Evolutionary conservation across 2,888 invertebrate species (phyloP).

Genomic region (Coenonympha arcania): DNA sequence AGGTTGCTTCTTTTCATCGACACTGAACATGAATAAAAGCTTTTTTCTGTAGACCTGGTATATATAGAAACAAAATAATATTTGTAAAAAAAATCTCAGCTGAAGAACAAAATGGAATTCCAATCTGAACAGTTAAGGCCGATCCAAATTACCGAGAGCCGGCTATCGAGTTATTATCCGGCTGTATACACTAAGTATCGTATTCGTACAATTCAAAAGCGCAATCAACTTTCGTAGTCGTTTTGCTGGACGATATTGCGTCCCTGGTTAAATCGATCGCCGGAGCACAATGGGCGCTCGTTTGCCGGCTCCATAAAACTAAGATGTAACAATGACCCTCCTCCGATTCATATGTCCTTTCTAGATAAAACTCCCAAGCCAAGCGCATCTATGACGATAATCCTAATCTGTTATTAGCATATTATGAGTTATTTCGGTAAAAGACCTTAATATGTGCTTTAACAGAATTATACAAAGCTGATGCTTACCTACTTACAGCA

Average conservation of each 20-base stretch:
- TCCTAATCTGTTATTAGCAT: conserved; percentile 34
- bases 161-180: conserved; percentile 30
- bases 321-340: conserved; percentile 50
- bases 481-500: no score
- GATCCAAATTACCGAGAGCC: background rate
- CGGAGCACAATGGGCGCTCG: conserved; percentile 54
- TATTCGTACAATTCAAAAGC: conserved; percentile 39
- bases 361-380: conserved; percentile 33
- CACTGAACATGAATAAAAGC: no score
- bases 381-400: conserved; percentile 43
- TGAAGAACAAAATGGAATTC: background rate
- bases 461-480: no score
- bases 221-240: conserved; percentile 50
- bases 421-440: background rate
- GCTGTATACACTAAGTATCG: conserved; percentile 33
- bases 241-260: conserved; percentile 53
- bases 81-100: no score
- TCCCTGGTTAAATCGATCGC: conserved; percentile 52
- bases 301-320: conserved; percentile 58
- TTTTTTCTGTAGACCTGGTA: no score
- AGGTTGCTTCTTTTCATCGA: no score
- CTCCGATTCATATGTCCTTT: conserved; percentile 16
- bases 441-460: no score
- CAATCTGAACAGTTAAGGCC: background rate
- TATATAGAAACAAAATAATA: no score